phyloP scores from a whole-genome alignment of 2,888 invertebrate species.

The Psylliodes chrysocephalus region DNA sequence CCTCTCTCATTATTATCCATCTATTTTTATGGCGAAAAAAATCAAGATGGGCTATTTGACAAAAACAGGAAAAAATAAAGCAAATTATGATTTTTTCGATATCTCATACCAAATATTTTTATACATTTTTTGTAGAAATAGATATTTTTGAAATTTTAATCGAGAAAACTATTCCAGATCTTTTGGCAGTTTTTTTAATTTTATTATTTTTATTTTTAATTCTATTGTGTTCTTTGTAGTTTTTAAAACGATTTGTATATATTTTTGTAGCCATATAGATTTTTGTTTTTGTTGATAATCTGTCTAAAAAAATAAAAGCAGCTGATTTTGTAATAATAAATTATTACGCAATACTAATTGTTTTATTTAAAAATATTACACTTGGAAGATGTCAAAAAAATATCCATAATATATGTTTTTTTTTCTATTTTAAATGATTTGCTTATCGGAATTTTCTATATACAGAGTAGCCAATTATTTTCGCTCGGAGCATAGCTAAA shows the following conservation, averaged over 20 bases:
- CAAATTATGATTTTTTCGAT: neutral
- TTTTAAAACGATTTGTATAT: conserved; percentile 23
- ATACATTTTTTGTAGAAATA: conserved; percentile 6
- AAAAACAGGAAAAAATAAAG: neutral
- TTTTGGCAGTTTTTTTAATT: neutral
- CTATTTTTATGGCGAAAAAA: too few species aligned
- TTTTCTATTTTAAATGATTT: too few species aligned
- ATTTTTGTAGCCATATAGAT: conserved; percentile 18
- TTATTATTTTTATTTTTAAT: conserved; percentile 1
- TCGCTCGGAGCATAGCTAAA: too few species aligned
- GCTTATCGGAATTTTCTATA: too few species aligned
- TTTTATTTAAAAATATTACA: too few species aligned
- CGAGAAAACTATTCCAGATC: neutral
- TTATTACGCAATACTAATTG: neutral
- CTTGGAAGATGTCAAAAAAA: too few species aligned
- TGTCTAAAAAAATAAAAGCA: conserved; percentile 1
- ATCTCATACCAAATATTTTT: conserved; percentile 13
- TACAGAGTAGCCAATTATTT: too few species aligned
- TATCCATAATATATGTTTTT: too few species aligned
- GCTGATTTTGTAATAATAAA: conserved; percentile 17
- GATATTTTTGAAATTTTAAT: neutral
- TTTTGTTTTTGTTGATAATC: conserved; percentile 19
- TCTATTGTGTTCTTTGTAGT: conserved; percentile 20
- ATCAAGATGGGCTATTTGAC: neutral
- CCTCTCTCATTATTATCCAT: too few species aligned